These are phyloP conservation scores for Micropoecilia bifurca DNA, from an alignment of 2,797 vertebrate species.

Conservation along the genomic window DNA sequence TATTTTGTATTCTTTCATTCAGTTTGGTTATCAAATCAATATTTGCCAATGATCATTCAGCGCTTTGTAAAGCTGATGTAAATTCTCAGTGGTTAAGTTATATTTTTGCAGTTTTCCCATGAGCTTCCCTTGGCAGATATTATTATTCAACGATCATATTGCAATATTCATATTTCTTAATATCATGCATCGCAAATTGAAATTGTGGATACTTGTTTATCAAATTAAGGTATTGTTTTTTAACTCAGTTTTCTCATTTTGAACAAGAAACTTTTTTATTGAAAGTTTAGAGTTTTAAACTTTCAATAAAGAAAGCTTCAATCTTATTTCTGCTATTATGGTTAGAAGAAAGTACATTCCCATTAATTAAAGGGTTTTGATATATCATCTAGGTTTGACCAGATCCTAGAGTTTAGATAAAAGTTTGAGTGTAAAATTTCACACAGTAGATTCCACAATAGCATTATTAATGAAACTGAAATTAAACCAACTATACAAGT, in stretches of 20 bases:
- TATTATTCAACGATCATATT: background rate
- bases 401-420: background rate
- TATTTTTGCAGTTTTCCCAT: background rate
- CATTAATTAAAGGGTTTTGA: background rate
- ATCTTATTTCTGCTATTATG: background rate
- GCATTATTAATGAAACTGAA: background rate
- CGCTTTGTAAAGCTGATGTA: background rate
- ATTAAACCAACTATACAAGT: background rate
- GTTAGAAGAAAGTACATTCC: background rate
- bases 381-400: background rate
- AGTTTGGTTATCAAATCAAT: background rate
- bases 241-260: background rate
- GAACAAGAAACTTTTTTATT: background rate
- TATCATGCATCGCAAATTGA: background rate
- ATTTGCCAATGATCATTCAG: background rate
- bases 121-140: background rate
- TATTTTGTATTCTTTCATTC: background rate
- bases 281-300: background rate
- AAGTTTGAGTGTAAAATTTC: background rate
- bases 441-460: background rate
- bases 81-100: background rate
- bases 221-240: background rate
- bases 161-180: background rate
- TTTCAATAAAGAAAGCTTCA: background rate
- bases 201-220: background rate